These are phyloP conservation scores for Champsocephalus gunnari DNA, from an alignment of 2,797 vertebrate species.

Conservation along the genomic window DNA sequence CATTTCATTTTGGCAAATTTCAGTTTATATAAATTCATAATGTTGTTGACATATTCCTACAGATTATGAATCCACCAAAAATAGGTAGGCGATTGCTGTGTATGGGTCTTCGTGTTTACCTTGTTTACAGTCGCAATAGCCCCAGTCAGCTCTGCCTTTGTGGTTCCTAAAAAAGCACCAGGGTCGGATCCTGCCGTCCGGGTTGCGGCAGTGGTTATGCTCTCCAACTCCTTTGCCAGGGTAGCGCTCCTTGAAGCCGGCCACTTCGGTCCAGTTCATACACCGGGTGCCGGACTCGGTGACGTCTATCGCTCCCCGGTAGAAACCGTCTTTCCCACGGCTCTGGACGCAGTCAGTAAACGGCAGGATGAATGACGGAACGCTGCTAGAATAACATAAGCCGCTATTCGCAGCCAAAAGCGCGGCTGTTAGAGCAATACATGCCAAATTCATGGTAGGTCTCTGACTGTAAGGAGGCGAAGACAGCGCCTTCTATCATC, in stretches of 20 bases:
- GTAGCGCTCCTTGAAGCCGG: conserved; percentile 81
- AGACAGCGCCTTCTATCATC: neutral
- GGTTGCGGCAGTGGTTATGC: conserved; percentile 89
- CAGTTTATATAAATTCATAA: neutral
- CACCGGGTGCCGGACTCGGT: conserved; percentile 87
- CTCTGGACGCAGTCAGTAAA: conserved; percentile 81
- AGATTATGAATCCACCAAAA: neutral
- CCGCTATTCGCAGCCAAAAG: conserved; percentile 48
- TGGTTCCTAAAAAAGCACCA: conserved; percentile 88
- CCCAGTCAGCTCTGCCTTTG: conserved; percentile 87
- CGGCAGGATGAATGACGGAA: conserved; percentile 74
- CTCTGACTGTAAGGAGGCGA: neutral
- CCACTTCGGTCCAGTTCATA: conserved; percentile 86
- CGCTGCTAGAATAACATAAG: conserved; percentile 53
- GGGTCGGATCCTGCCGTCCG: conserved; percentile 86
- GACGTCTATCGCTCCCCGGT: conserved; percentile 85
- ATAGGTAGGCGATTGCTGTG: neutral
- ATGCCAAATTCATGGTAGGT: conserved; percentile 60
- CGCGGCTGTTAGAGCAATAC: conserved; percentile 49
- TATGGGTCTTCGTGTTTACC: conserved; percentile 80
- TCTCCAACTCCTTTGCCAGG: conserved; percentile 83
- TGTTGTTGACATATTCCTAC: neutral
- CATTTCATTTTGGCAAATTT: neutral
- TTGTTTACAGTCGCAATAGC: conserved; percentile 89
- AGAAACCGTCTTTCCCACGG: conserved; percentile 79